Percentiles rank a stretch among this genome's conserved stretches.
phyloP scores from a whole-genome alignment of 2,113 vertebrate species.

The Pyxicephalus adspersus region DNA sequence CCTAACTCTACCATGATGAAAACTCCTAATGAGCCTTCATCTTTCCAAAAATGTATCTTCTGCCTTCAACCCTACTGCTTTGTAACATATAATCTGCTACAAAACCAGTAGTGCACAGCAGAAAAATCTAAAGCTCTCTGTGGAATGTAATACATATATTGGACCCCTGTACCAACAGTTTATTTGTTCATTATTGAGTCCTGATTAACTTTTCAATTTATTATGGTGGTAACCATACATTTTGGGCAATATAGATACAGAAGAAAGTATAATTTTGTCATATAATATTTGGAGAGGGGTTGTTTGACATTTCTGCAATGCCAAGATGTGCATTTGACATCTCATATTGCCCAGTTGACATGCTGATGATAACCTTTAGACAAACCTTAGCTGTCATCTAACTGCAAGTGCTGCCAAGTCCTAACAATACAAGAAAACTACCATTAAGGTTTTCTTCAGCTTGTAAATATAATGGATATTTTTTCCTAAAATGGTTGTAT shows the following conservation, averaged over 20 bases:
- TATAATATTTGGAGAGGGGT: not conserved
- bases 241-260: not conserved
- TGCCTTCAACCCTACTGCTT: too few relatives aligned
- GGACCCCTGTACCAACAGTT: not conserved
- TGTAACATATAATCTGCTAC: too few relatives aligned
- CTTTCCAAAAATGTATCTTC: too few relatives aligned
- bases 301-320: not conserved
- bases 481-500: not conserved
- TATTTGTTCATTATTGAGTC: not conserved
- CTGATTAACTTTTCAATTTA: not conserved
- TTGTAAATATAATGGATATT: not conserved
- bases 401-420: not conserved
- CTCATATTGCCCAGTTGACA: not conserved
- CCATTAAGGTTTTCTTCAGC: not conserved
- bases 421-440: conserved; percentile 5
- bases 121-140: too few relatives aligned
- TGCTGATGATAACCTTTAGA: conserved; percentile 23
- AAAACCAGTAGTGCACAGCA: too few relatives aligned
- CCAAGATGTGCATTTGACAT: not conserved
- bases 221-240: not conserved
- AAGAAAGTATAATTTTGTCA: not conserved
- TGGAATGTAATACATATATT: not conserved
- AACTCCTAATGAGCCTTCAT: too few relatives aligned
- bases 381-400: not conserved
- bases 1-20: too few relatives aligned